phyloP scores from a whole-genome alignment of 2,113 vertebrate genomes.

The Bubo blakistoni region DNA sequence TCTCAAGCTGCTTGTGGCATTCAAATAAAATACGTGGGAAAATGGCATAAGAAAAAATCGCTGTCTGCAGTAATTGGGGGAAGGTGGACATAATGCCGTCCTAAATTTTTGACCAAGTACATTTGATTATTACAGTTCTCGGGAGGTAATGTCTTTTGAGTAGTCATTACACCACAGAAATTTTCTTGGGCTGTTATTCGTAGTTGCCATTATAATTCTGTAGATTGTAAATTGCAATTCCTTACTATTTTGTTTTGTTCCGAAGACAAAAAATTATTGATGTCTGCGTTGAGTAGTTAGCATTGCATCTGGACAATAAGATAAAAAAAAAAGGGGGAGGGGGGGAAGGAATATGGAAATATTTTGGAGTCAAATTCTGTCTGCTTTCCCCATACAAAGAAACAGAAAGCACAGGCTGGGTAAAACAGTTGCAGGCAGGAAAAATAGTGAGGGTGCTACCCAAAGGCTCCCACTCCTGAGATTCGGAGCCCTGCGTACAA shows the following conservation, averaged over 20 bases:
- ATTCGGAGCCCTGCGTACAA: conserved; percentile 41
- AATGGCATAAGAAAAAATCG: not conserved
- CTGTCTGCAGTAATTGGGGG: not conserved
- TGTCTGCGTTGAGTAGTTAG: conserved; percentile 3
- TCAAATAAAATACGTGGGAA: conserved; percentile 36
- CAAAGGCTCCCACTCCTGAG: conserved; percentile 15
- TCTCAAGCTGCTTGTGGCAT: conserved; percentile 12
- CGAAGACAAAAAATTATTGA: conserved; percentile 30
- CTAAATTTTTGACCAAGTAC: conserved; percentile 12
- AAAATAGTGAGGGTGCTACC: conserved; percentile 23
- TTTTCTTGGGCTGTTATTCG: not conserved
- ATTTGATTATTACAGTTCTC: conserved; percentile 1
- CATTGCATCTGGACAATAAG: not conserved
- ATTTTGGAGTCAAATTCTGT: not conserved
- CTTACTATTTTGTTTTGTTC: conserved; percentile 42
- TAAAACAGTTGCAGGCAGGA: not conserved
- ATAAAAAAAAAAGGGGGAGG: not conserved
- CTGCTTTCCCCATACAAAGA: not conserved
- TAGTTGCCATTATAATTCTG: conserved; percentile 37
- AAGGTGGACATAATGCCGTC: not conserved
- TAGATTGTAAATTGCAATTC: not conserved
- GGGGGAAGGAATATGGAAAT: not conserved
- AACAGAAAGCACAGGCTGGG: not conserved
- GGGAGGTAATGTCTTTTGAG: not conserved
- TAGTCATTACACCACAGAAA: conserved; percentile 14